Base-by-base conservation (phyloP, 2,888 invertebrate species). In the Leptinotarsa tumamoca region DNA sequence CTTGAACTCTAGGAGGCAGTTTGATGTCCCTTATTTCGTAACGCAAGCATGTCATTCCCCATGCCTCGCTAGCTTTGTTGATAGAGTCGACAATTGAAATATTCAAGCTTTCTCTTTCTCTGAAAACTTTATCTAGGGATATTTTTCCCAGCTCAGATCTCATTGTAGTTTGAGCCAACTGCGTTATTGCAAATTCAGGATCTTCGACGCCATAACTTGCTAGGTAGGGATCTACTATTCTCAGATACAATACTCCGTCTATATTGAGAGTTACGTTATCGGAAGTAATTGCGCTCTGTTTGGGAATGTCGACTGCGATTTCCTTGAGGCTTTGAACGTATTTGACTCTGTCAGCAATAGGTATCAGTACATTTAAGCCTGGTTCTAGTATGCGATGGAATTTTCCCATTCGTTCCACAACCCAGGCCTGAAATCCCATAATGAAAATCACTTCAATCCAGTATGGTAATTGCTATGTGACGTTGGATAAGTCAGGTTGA, bases 111-210 rank as follows among this genome's bases (percentile, higher is more conserved):
- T 99, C 99, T 84, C 99, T 92, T 89, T 99, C 99, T 78, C 96
- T 91, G 87, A 99, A 99, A 17, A 99, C 96, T 87, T 97, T 97
- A 87, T 99, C 99, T 80, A 99, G 89, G 1, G 95, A 93, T 88
- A 99, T 99, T 90, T 98, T 98, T 75, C 99, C 99, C 61, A 99
- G 91, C 88, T 99, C 99, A 0, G 98, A 98, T 87, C 99, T 93
- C 99, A 99, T 99, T 0, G 99, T 99, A 0, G 99, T 99, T 90
- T 99, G 99, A 3, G 99, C 99, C 67, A 99, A 90, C 89, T 99
- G 99, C 1, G 99, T 98, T 77, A 99, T 97, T 0, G 99, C 99
- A 91, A 98, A 99, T 89, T 99, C 99, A 0, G 99, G 98, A 90
- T 99, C 99, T 89, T 99, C 98, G 14, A 99, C 99, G 27, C 99